phyloP scores from a whole-genome alignment of 1,140 invertebrate species.

The Nylanderia fulva region DNA sequence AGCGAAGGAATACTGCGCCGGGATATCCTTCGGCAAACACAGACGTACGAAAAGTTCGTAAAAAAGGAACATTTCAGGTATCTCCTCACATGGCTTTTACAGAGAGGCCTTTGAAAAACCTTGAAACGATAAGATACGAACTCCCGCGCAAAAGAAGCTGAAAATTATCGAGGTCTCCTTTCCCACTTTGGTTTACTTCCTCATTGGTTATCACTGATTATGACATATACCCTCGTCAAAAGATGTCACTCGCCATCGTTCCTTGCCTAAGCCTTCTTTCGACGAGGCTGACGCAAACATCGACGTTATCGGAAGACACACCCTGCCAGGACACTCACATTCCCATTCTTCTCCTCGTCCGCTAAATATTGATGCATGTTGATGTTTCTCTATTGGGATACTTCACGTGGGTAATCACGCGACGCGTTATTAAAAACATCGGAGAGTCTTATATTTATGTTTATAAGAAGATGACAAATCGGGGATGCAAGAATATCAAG shows the following conservation, averaged over 20 bases:
- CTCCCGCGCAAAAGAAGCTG: not conserved
- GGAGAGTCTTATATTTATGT: not conserved
- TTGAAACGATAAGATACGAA: constrained; percentile 58
- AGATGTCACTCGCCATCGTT: constrained; percentile 56
- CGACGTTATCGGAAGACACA: constrained; percentile 59
- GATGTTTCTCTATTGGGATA: not conserved
- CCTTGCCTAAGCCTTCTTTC: constrained; percentile 57
- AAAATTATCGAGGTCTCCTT: constrained; percentile 61
- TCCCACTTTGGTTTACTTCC: not conserved
- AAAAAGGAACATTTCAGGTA: constrained; percentile 24
- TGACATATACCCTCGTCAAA: constrained; percentile 76
- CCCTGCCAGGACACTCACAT: not conserved
- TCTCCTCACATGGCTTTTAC: not conserved
- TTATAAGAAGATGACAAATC: constrained; percentile 2
- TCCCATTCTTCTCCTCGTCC: constrained; percentile 9
- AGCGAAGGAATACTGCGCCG: not conserved
- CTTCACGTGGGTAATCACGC: not conserved
- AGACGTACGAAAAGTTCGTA: constrained; percentile 4
- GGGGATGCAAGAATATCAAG: not conserved
- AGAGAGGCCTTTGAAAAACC: not conserved
- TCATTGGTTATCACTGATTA: constrained; percentile 67
- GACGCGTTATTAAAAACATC: constrained; percentile 12
- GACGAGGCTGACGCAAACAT: constrained; percentile 27
- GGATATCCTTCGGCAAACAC: constrained; percentile 42
- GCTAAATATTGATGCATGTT: constrained; percentile 25